These are phyloP conservation scores for Lemur catta DNA, from an alignment of 2,797 vertebrate species.

Conservation along the genomic window DNA sequence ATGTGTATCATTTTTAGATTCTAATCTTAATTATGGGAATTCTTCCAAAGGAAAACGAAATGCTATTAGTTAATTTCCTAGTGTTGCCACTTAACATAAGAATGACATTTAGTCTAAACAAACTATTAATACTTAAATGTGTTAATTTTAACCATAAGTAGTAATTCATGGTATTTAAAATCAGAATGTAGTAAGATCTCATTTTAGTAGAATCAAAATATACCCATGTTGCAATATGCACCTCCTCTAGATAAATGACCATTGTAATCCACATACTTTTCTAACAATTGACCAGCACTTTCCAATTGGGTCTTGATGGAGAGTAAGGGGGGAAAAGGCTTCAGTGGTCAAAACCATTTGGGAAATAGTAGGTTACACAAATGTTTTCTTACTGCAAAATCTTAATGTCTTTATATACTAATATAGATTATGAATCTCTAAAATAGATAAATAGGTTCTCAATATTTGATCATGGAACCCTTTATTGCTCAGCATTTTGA, in stretches of 20 bases:
- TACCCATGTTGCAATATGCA: not conserved
- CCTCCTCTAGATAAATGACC: not conserved
- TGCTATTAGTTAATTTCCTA: conserved; percentile 53
- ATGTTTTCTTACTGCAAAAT: not conserved
- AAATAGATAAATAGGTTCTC: not conserved
- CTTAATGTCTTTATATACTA: not conserved
- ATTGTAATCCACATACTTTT: not conserved
- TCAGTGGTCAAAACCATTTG: not conserved
- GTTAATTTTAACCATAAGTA: conserved; percentile 54
- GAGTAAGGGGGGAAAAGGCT: not conserved
- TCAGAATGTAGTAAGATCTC: conserved; percentile 21
- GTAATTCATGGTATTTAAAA: conserved; percentile 46
- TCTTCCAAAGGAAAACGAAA: conserved; percentile 67
- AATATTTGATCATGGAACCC: not conserved
- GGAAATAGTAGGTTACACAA: not conserved
- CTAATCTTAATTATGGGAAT: conserved; percentile 64
- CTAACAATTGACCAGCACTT: not conserved
- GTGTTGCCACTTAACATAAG: conserved; percentile 64
- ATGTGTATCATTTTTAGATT: conserved; percentile 51
- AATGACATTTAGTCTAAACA: conserved; percentile 56
- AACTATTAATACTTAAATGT: conserved; percentile 50
- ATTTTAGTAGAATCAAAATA: conserved; percentile 30
- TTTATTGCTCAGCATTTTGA: not conserved
- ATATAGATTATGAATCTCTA: not conserved
- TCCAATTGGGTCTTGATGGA: not conserved